These are phyloP conservation scores for Trachymyrmex cornetzi DNA, from an alignment of 1,140 invertebrate species.

Conservation along the genomic window DNA sequence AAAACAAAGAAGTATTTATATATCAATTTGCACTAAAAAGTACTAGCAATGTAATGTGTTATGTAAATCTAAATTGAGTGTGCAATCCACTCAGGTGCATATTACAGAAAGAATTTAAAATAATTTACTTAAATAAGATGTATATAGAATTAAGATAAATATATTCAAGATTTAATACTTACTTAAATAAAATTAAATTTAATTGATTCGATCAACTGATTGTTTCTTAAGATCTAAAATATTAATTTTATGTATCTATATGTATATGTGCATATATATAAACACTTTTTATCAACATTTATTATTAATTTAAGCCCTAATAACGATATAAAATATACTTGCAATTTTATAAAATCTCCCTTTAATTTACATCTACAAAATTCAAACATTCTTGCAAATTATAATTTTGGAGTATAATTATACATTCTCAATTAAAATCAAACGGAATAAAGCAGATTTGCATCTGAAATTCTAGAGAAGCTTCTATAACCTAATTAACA, in stretches of 20 bases:
- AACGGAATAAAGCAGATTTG: constrained; percentile 19
- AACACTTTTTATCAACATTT: background rate
- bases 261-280: too few species aligned
- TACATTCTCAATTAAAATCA: background rate
- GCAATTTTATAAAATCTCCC: background rate
- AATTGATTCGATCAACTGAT: background rate
- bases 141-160: background rate
- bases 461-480: constrained; percentile 5
- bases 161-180: constrained; percentile 9
- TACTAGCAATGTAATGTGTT: background rate
- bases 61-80: constrained; percentile 3
- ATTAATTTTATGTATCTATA: background rate
- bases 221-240: background rate
- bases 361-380: background rate
- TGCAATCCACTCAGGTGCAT: background rate
- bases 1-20: background rate
- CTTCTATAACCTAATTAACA: constrained; percentile 32
- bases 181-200: background rate
- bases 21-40: background rate
- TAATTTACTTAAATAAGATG: background rate
- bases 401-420: constrained; percentile 20
- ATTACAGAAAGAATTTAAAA: background rate
- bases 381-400: background rate
- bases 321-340: background rate
- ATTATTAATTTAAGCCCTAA: background rate